Evolutionary conservation across 2,113 vertebrate genomes (phyloP).

Genomic region (Vicugna pacos): DNA sequence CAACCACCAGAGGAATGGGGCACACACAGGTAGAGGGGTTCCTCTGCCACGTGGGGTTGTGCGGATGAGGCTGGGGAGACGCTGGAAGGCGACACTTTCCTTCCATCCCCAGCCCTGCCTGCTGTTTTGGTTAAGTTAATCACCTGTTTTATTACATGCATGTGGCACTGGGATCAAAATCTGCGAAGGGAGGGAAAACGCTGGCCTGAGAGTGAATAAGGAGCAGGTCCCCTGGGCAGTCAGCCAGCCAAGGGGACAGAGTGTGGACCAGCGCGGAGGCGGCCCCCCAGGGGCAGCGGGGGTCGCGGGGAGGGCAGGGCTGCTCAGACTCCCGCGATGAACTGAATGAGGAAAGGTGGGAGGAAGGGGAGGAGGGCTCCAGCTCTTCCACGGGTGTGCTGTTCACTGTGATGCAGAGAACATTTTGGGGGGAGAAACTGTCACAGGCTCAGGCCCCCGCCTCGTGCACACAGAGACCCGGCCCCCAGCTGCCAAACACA

Average conservation of each 20-base stretch:
- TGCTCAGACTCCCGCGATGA: rapidly evolving
- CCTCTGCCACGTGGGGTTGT: no score
- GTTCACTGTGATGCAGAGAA: rapidly evolving
- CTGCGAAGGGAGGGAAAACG: background rate
- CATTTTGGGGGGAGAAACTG: rapidly evolving
- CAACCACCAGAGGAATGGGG: rapidly evolving
- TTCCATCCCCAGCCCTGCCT: background rate
- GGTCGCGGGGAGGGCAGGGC: no score
- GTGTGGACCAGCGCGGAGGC: rapidly evolving
- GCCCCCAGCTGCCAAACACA: rapidly evolving
- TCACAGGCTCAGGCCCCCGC: background rate
- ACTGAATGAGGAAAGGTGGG: no score
- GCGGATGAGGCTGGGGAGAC: background rate
- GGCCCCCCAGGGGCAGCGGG: rapidly evolving
- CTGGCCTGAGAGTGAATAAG: no score
- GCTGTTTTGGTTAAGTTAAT: background rate
- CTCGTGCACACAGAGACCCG: rapidly evolving
- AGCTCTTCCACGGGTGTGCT: background rate
- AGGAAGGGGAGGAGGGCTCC: rapidly evolving
- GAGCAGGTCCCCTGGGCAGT: background rate
- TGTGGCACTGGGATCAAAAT: background rate
- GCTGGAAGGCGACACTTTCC: rapidly evolving
- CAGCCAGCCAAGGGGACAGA: rapidly evolving
- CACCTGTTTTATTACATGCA: background rate
- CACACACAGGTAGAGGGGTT: rapidly evolving